Evolutionary conservation across 2,113 vertebrate genomes (phyloP), one percentile per base, ranked within the genome.

Genomic region (Neolamprologus ventralis): DNA sequence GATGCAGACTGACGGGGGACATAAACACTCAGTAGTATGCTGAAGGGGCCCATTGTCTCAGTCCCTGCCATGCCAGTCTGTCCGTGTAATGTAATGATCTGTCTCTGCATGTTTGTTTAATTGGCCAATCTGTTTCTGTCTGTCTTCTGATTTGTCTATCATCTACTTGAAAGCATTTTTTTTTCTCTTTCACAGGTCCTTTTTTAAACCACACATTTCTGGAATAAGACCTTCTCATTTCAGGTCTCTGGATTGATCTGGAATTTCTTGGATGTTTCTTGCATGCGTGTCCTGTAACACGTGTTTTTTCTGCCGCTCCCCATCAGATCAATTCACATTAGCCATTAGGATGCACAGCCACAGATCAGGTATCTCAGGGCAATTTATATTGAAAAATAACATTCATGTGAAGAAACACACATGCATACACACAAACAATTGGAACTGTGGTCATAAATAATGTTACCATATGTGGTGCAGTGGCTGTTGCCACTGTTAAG

Each of bases 1-100:
- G 93, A 94, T 94, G 91, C 86, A 90, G 93, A 95, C 92, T 95
- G 95, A 96, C 92, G 45, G 85, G 92, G 93, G 91, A 95, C 94
- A 91, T 95, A 95, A 95, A 95, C 95, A 95, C 91, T 87, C 85
- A 85, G 91, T 83, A 57, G 87, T 65, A 63, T 37, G n/a, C 85
- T 96, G 93, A 96, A 94, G 94, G 94, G 86, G 87, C 85, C 91
- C 92, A 94, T 95, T 96, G 95, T 96, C 93, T 94, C 85, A 11
- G 3, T 73, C 7, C 81, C 91, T 42, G 87, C 94, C 91, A 88
- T 78, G 90, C 89, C 89, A 90, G 87, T 85, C 87, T 82, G 60
- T 87, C 40, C 58, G 35, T 91, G 90, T 92, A 93, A 94, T 95
- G 89, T 89, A 95, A 92, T 60, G 92, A 91, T 91, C 88, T 65